phyloP scores from a whole-genome alignment of 2,113 vertebrate species.

The Aptenodytes patagonicus region DNA sequence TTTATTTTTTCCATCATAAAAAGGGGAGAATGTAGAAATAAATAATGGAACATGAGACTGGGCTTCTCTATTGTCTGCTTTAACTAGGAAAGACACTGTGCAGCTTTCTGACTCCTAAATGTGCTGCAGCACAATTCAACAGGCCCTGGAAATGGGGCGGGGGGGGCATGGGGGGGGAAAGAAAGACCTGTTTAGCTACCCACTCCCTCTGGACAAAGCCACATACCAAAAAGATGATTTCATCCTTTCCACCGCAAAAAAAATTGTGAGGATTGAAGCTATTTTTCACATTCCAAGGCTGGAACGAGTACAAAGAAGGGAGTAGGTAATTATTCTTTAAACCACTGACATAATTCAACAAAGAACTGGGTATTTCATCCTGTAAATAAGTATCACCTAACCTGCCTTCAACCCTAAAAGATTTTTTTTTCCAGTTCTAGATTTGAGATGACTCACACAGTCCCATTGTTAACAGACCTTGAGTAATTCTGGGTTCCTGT shows the following conservation, averaged over 20 bases:
- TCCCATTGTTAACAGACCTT: slow-evolving; percentile 63
- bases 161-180: neutral
- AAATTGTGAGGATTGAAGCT: slow-evolving; percentile 23
- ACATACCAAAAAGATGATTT: slow-evolving; percentile 53
- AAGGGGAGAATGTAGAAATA: neutral
- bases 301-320: slow-evolving; percentile 50
- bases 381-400: slow-evolving; percentile 58
- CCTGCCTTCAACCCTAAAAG: slow-evolving; percentile 48
- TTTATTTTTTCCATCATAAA: neutral
- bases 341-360: slow-evolving; percentile 47
- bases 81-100: neutral
- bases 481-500: slow-evolving; percentile 66
- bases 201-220: slow-evolving; percentile 26
- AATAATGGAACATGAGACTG: neutral
- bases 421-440: slow-evolving; percentile 62
- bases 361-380: slow-evolving; percentile 51
- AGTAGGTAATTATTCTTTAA: slow-evolving; percentile 57
- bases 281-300: slow-evolving; percentile 46
- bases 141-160: neutral
- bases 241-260: neutral
- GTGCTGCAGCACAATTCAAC: neutral
- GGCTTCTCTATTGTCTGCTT: neutral
- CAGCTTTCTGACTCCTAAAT: neutral
- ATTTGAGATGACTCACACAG: slow-evolving; percentile 59
- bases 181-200: slow-evolving; percentile 6